Conservation (phyloP, 1,140 invertebrate genomes). For the Physella acuta region DNA sequence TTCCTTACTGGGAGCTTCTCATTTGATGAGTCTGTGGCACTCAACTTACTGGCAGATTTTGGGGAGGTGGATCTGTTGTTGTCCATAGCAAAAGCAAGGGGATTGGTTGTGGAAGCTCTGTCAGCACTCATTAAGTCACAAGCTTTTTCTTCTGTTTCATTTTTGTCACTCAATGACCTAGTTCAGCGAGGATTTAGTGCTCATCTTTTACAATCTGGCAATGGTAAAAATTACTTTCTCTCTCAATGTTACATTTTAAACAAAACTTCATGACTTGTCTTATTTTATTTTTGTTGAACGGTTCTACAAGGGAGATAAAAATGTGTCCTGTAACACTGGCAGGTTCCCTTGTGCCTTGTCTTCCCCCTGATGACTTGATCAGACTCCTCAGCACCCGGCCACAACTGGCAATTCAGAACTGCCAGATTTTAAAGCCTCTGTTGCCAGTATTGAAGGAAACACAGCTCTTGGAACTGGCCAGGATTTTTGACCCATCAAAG, state of each 20-base stretch:
- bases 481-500: conserved; percentile 54
- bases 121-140: conserved; percentile 64
- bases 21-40: conserved; percentile 71
- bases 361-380: conserved; percentile 37
- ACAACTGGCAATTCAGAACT: conserved; percentile 43
- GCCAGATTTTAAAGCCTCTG: conserved; percentile 37
- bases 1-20: conserved; percentile 71
- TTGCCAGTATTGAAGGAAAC: conserved; percentile 37
- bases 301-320: neutral
- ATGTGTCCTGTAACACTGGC: neutral
- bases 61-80: conserved; percentile 52
- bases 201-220: conserved; percentile 46
- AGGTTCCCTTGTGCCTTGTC: conserved; percentile 33
- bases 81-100: conserved; percentile 50
- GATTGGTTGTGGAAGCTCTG: conserved; percentile 50
- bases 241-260: too few relatives aligned
- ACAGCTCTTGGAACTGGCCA: conserved; percentile 44
- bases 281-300: neutral
- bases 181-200: conserved; percentile 46
- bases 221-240: too few relatives aligned
- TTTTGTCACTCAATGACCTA: conserved; percentile 58
- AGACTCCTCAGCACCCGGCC: conserved; percentile 50
- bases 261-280: neutral
- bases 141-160: conserved; percentile 54
- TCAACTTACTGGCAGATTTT: conserved; percentile 68